Conservation (phyloP, 2,888 invertebrate genomes). For the Onthophagus sagittarius region DNA sequence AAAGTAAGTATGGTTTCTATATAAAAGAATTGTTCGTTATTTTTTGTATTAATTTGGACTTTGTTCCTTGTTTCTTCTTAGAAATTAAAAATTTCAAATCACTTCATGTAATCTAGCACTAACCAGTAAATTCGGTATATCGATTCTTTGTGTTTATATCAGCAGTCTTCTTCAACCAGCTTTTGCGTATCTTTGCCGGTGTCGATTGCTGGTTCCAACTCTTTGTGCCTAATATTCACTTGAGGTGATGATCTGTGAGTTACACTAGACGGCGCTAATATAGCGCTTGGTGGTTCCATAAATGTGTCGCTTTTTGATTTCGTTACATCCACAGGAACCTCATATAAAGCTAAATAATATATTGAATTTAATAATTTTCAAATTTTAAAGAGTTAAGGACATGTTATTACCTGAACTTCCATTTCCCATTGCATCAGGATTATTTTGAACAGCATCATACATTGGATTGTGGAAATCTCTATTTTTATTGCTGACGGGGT, state of each 20-base stretch:
- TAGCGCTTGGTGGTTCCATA: conserved; percentile 64
- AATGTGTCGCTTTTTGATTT: conserved; percentile 59
- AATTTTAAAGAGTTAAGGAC: not conserved
- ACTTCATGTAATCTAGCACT: conserved; percentile 37
- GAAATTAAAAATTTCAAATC: conserved; percentile 18
- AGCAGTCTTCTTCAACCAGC: conserved; percentile 85
- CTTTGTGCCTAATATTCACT: conserved; percentile 67
- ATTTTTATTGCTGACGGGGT: conserved; percentile 72
- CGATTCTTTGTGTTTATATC: conserved; percentile 42
- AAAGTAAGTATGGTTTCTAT: not conserved
- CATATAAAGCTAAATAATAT: conserved; percentile 62
- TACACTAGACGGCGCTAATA: conserved; percentile 77
- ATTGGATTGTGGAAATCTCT: conserved; percentile 97
- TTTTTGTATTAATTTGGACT: not conserved
- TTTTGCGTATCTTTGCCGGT: conserved; percentile 89
- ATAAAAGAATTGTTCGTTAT: not conserved
- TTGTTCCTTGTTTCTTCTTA: conserved; percentile 7
- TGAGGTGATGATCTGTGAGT: conserved; percentile 75
- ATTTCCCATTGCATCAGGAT: conserved; percentile 57
- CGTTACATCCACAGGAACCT: conserved; percentile 71
- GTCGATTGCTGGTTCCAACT: conserved; percentile 81
- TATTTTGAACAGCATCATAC: conserved; percentile 85
- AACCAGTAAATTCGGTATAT: conserved; percentile 37
- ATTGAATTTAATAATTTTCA: not conserved
- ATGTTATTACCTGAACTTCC: conserved; percentile 59